Conservation (phyloP, 35 echinoderm and acorn worm species). For the Amphiura filiformis region DNA sequence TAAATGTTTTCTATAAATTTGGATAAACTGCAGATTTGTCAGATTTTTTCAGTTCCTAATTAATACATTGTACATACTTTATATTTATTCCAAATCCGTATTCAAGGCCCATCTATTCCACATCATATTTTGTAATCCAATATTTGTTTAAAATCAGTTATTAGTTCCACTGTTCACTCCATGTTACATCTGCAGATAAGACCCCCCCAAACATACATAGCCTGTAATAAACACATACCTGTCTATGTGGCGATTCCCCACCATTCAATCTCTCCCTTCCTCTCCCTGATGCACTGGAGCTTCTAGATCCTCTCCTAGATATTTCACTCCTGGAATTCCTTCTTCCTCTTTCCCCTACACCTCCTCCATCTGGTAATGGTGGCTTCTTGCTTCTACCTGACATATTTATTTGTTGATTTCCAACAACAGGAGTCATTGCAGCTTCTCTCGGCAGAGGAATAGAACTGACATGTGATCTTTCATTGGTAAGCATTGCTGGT, state of each 20-base stretch:
- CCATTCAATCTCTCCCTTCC: background rate
- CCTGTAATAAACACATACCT: too few species aligned
- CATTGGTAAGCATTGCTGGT: background rate
- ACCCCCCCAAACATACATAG: too few species aligned
- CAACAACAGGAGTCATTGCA: constrained; percentile 24
- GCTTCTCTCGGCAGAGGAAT: constrained; percentile 64
- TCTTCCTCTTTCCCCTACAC: background rate
- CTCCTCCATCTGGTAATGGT: background rate
- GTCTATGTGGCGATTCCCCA: background rate
- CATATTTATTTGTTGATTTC: background rate
- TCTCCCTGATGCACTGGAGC: background rate
- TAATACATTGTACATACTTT: too few species aligned
- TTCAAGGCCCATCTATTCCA: too few species aligned
- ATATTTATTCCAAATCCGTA: too few species aligned
- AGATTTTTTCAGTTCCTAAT: too few species aligned
- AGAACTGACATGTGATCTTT: constrained; percentile 36
- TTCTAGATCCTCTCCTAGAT: background rate
- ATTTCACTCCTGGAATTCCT: background rate
- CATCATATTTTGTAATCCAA: too few species aligned
- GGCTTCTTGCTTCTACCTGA: background rate
- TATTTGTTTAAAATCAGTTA: too few species aligned
- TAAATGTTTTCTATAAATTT: too few species aligned
- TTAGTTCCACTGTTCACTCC: too few species aligned
- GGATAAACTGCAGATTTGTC: too few species aligned
- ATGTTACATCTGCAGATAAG: too few species aligned